Evolutionary conservation across 2,888 invertebrate species (phyloP), one percentile per base, ranked within the genome.

Genomic region (Heteropelma amictum): DNA sequence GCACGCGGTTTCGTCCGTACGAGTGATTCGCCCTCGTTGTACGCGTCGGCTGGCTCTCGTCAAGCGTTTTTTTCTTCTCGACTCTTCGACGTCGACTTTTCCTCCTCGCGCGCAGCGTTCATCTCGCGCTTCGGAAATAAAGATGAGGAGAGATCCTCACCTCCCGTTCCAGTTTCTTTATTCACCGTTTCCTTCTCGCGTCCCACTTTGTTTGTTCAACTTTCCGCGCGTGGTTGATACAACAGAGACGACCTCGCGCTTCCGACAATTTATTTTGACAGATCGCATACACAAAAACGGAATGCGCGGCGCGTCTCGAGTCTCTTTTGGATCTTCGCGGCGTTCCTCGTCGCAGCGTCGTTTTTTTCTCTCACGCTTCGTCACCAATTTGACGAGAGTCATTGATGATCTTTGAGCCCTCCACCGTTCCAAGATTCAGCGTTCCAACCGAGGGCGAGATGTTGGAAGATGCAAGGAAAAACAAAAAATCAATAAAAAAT

Each of bases 261-360:
- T 56, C 70, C 75, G 77, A 78, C 75, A 72, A 81, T 80, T 81
- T 79, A 80, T 82, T 82, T 80, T 83, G 83, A 84, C 81, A 79
- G 79, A 79, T 81, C 49, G 72, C 80, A 81, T 42, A 49, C 72
- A 38, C 26, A 30, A 21, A 23, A 19, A 23, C 33, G 68, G 45
- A 14, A 26, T 23, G 17, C 45, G 70, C 30, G 35, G 17, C 40
- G 35, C 53, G 12, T 56, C 33, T 42, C 51, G 21, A 42, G 56
- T 45, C 58, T 30, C 63, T 63, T 69, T 49, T 42, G 23, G 1
- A 28, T 21, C n/a, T 8, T 35, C 21, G 12, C 42, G n/a, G n/a
- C n/a, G n/a, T n/a, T n/a, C n/a, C n/a, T n/a, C n/a, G n/a, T n/a
- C 19, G 45, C 26, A 53, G 38, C 12, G 8, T 14, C 3, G 8